Conservation (phyloP, 2,797 vertebrate genomes). For the Pipistrellus kuhlii region DNA sequence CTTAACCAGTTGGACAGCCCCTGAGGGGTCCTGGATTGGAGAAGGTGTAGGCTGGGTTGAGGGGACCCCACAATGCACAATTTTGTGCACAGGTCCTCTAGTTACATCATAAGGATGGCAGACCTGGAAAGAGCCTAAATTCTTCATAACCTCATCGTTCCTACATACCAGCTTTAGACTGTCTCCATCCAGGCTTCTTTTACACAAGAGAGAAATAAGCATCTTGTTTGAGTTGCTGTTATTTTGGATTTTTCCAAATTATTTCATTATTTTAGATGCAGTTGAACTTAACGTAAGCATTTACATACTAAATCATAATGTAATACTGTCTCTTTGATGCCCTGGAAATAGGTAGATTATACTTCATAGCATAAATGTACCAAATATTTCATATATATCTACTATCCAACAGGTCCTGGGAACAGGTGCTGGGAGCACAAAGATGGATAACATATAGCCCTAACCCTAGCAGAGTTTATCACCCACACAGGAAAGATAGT, state of each 20-base stretch:
- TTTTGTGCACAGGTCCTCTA: too few relatives aligned
- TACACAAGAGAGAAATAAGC: neutral
- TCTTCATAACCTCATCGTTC: neutral
- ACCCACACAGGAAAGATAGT: neutral
- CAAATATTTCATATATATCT: neutral
- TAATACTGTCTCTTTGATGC: neutral
- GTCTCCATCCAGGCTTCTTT: neutral
- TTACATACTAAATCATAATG: neutral
- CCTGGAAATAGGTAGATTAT: neutral
- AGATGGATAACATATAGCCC: neutral
- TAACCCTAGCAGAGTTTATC: slow-evolving; percentile 8
- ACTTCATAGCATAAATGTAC: slow-evolving; percentile 3
- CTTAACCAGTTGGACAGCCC: too few relatives aligned
- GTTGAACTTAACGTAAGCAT: slow-evolving; percentile 33
- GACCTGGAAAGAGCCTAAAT: neutral
- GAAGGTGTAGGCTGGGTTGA: too few relatives aligned
- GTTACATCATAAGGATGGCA: neutral
- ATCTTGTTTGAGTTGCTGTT: neutral
- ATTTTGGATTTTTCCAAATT: slow-evolving; percentile 18
- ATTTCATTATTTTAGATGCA: slow-evolving; percentile 47
- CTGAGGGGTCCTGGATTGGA: too few relatives aligned
- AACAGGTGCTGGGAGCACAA: neutral
- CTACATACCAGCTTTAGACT: neutral
- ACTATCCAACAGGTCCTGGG: neutral
- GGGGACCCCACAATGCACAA: too few relatives aligned